Conservation (phyloP, 2,797 vertebrate genomes). For the Taeniopygia guttata region DNA sequence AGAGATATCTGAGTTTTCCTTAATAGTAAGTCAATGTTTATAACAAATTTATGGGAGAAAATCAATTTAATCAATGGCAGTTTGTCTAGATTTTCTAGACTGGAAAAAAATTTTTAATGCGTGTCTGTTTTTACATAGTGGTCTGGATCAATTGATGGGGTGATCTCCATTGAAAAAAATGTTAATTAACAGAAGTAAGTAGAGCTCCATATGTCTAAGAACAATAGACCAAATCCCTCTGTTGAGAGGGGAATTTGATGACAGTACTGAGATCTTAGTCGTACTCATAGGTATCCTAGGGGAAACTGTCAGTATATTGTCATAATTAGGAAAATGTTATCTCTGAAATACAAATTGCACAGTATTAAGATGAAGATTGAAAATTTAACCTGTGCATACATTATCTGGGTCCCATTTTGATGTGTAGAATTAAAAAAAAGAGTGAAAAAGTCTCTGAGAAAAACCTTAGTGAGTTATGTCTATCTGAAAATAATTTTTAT, state of each 20-base stretch:
- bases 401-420: background rate
- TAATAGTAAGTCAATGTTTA: background rate
- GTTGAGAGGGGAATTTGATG: background rate
- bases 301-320: background rate
- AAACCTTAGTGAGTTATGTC: background rate
- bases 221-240: background rate
- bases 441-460: background rate
- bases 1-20: background rate
- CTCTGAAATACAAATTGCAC: background rate
- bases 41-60: background rate
- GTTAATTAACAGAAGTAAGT: background rate
- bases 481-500: background rate
- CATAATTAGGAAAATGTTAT: background rate
- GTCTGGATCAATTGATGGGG: background rate
- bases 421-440: background rate
- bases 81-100: background rate
- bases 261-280: background rate
- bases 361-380: background rate
- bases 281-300: background rate
- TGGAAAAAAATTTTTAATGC: background rate
- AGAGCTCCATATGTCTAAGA: background rate
- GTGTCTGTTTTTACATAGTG: background rate
- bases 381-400: background rate
- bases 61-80: background rate
- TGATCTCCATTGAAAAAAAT: background rate